A percentile compares a stretch with the other conserved stretches of the same genome.
These are phyloP conservation scores for Molossus molossus DNA, from an alignment of 2,797 vertebrate genomes.

Conservation along the genomic window DNA sequence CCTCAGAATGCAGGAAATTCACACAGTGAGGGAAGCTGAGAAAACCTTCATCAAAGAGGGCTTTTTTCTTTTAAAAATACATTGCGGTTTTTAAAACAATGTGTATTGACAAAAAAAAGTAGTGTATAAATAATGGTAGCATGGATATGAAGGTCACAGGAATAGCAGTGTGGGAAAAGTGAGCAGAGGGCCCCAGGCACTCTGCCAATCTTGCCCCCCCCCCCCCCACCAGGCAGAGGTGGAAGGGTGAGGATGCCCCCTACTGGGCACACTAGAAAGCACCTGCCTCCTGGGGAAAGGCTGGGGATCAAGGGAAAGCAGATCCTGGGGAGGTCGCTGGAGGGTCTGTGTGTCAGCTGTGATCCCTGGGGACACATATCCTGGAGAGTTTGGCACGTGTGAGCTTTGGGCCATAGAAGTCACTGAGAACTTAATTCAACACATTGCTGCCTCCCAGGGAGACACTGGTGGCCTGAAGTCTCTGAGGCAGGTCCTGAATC, in stretches of 20 bases:
- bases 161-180: not conserved
- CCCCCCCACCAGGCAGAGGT: not conserved
- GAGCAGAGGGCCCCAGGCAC: not conserved
- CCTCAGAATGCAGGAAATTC: not conserved
- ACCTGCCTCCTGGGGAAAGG: not conserved
- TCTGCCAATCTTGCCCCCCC: not conserved
- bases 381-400: not conserved
- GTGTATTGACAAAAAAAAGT: constrained; percentile 5
- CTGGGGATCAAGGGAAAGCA: not conserved
- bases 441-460: not conserved
- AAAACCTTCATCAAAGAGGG: constrained; percentile 18
- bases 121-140: not conserved
- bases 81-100: not conserved
- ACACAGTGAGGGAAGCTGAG: not conserved
- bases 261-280: constrained; percentile 70
- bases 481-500: not conserved
- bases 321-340: not conserved
- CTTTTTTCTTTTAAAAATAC: constrained; percentile 43
- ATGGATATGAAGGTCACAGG: not conserved
- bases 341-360: not conserved
- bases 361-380: fast-evolving
- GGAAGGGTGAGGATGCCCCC: constrained; percentile 82
- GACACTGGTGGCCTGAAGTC: not conserved
- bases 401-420: not conserved
- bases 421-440: not conserved